phyloP scores from a whole-genome alignment of 2,113 vertebrate species.

The Microcebus griseorufus region DNA sequence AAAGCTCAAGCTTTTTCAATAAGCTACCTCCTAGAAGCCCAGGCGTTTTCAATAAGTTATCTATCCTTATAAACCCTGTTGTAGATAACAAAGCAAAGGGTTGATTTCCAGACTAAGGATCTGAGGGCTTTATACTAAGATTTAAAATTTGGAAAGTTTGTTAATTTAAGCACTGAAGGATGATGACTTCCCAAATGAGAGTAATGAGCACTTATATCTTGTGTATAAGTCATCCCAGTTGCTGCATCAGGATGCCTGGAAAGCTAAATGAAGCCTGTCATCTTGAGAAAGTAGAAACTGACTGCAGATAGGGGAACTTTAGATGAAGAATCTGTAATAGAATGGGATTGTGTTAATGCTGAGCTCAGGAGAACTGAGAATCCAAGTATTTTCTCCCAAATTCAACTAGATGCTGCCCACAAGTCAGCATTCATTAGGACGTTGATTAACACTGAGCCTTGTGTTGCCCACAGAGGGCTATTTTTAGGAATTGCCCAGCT shows the following conservation, averaged over 20 bases:
- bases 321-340: not conserved
- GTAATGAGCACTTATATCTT: not conserved
- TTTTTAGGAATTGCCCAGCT: not conserved
- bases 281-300: not conserved
- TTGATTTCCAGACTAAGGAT: not conserved
- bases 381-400: not conserved
- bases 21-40: not conserved
- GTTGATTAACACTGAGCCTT: not conserved
- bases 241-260: rapidly evolving
- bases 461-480: rapidly evolving
- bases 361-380: not conserved
- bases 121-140: not conserved
- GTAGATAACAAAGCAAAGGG: not conserved
- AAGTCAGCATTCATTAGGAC: not conserved
- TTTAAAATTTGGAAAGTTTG: not conserved
- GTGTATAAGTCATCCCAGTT: rapidly evolving
- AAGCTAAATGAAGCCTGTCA: no score
- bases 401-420: not conserved
- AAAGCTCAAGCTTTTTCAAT: not conserved
- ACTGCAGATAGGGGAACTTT: not conserved
- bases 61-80: not conserved
- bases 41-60: not conserved
- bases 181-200: not conserved
- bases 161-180: not conserved
- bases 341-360: not conserved